Evolutionary conservation across 2,113 vertebrate genomes (phyloP), one percentile per base, ranked within the genome.

Genomic region (Machaerirhynchus nigripectus): DNA sequence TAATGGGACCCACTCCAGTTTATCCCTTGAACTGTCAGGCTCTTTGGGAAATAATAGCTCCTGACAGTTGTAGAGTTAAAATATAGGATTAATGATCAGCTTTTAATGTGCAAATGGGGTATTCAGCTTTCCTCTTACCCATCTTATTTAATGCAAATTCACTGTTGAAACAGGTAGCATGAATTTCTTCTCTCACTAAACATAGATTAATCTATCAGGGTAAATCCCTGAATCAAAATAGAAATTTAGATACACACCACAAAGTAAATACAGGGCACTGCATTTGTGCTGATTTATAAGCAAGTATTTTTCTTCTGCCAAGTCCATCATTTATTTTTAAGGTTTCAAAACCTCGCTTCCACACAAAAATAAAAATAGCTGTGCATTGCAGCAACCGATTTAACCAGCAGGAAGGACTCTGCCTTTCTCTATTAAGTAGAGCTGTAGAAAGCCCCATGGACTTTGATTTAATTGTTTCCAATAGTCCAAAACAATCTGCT

Each of bases 1-100:
- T 97, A 89, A 93, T 90, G 69, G 88, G 92, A 92, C 93, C 89
- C 90, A 52, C 92, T 96, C 88, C 56, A 89, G 96, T 96, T 96
- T 97, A 96, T 95, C 93, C 95, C 88, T 88, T 90, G 91, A 97
- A 95, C 84, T 93, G 86, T 95, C 93, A 90, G 86, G 53, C 91
- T 87, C 90, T 74, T 52, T 49, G 76, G 90, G 89, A 96, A 96
- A 97, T 95, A 97, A 96, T 86, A 96, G 97, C 84, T 96, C 77
- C 96, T 96, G 97, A 94, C 96, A 92, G 96, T 96, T 95, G 84
- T 53, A 84, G 95, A 92, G 95, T 97, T 97, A 97, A 97, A 97
- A 97, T 96, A 96, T 93, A 95, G 97, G 97, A 97, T 97, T 97
- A 96, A 97, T 96, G 96, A 94, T 92, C 94, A 95, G 95, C 96